These are phyloP conservation scores for Aleiodes sp. DNA, from an alignment of 1,140 invertebrate genomes.

Conservation along the genomic window DNA sequence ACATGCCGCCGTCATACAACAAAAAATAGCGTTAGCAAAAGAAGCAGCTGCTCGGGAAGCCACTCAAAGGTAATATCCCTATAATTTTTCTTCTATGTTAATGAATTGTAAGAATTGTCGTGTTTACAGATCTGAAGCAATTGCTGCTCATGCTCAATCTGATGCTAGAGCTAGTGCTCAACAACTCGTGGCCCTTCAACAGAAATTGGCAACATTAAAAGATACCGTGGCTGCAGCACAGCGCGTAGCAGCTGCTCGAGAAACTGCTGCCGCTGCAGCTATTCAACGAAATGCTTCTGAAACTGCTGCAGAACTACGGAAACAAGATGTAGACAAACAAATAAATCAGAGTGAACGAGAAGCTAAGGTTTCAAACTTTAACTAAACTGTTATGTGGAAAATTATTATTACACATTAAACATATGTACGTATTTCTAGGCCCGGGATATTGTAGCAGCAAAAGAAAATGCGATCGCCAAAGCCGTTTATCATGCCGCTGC, in stretches of 20 bases:
- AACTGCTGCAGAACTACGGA: conserved; percentile 60
- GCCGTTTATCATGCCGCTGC: conserved; percentile 52
- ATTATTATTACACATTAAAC: conserved; percentile 16
- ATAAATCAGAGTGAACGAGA: conserved; percentile 60
- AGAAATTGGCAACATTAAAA: conserved; percentile 61
- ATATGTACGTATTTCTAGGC: conserved; percentile 45
- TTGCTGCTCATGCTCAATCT: conserved; percentile 53
- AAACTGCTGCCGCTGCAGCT: conserved; percentile 32
- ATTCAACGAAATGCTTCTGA: conserved; percentile 56
- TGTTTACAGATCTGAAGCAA: conserved; percentile 56
- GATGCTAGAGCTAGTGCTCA: conserved; percentile 58
- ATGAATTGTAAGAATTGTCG: no score
- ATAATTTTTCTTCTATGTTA: no score
- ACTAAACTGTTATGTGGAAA: neutral
- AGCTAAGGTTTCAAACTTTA: conserved; percentile 52
- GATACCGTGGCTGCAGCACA: conserved; percentile 62
- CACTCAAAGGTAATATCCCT: conserved; percentile 52
- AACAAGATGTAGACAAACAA: conserved; percentile 64
- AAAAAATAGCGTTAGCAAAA: conserved; percentile 60
- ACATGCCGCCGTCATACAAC: conserved; percentile 55
- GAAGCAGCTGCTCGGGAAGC: conserved; percentile 59
- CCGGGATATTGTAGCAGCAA: conserved; percentile 58
- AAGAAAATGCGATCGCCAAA: conserved; percentile 59
- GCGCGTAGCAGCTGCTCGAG: conserved; percentile 58
- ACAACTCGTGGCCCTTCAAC: conserved; percentile 61